Percentiles rank a stretch among this genome's conserved stretches.
These are phyloP conservation scores for Pharmacophagus antenor DNA, from an alignment of 2,888 invertebrate species.

Conservation along the genomic window DNA sequence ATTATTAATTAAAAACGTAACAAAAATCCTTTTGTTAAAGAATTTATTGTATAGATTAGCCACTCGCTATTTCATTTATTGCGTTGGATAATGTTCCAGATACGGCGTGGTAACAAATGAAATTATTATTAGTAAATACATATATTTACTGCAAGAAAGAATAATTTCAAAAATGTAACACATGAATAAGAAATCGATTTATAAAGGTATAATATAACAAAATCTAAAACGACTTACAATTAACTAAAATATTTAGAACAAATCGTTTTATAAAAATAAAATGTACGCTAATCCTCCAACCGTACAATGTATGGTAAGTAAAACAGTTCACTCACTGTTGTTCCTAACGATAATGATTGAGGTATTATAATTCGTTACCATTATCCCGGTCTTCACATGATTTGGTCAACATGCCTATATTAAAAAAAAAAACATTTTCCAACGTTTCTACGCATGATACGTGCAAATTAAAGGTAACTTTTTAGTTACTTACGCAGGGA, in stretches of 20 bases:
- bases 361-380: neutral
- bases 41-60: conserved; percentile 4
- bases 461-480: neutral
- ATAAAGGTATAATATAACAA: conserved; percentile 18
- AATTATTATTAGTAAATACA: too few species aligned
- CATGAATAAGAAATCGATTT: conserved; percentile 15
- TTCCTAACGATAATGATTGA: neutral
- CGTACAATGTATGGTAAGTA: neutral
- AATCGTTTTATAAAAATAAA: neutral
- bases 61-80: neutral
- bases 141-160: neutral
- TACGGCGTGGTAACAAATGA: too few species aligned
- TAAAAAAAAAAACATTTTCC: neutral
- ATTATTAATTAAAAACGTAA: conserved; percentile 22
- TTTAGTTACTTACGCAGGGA: neutral
- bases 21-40: conserved; percentile 21
- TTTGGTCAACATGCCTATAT: conserved; percentile 19
- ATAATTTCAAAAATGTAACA: neutral
- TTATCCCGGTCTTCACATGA: conserved; percentile 1
- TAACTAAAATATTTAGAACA: conserved; percentile 4
- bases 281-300: neutral
- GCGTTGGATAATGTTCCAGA: too few species aligned
- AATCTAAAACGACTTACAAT: conserved; percentile 9
- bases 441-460: neutral
- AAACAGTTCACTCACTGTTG: neutral